Conservation (phyloP, 2,797 vertebrate genomes). For the Rallus crepitans region DNA sequence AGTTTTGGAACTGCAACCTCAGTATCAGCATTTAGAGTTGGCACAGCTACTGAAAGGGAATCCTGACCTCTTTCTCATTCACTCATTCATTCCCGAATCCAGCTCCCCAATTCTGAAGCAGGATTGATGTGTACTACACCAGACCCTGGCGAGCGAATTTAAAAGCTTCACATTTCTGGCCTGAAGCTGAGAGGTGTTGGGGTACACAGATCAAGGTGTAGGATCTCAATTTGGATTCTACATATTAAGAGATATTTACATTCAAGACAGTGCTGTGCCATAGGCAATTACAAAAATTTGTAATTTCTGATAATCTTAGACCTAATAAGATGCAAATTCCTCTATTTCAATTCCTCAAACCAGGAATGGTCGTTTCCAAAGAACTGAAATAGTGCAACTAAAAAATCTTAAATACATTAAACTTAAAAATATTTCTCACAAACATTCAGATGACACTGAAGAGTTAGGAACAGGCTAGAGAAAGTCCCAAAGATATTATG, state of each 20-base stretch:
- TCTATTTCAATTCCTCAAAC: not conserved
- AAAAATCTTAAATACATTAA: not conserved
- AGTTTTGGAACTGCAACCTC: not conserved
- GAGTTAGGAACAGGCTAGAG: not conserved
- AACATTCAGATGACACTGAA: not conserved
- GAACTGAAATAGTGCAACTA: not conserved
- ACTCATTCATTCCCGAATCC: not conserved
- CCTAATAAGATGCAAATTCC: no score
- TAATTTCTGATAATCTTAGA: not conserved
- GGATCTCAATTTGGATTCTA: not conserved
- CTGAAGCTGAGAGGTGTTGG: not conserved
- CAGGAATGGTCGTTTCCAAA: not conserved
- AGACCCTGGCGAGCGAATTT: not conserved
- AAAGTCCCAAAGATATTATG: not conserved
- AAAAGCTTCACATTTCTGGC: not conserved
- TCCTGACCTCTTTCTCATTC: not conserved
- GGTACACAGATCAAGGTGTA: not conserved
- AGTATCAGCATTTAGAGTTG: not conserved
- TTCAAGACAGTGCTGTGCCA: not conserved
- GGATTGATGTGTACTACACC: not conserved
- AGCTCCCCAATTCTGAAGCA: not conserved
- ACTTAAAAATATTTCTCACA: not conserved
- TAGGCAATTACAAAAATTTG: not conserved
- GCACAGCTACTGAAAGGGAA: not conserved
- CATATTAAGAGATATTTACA: not conserved